Evolutionary conservation across 2,113 vertebrate genomes (phyloP).

Genomic region (Pipa parva): DNA sequence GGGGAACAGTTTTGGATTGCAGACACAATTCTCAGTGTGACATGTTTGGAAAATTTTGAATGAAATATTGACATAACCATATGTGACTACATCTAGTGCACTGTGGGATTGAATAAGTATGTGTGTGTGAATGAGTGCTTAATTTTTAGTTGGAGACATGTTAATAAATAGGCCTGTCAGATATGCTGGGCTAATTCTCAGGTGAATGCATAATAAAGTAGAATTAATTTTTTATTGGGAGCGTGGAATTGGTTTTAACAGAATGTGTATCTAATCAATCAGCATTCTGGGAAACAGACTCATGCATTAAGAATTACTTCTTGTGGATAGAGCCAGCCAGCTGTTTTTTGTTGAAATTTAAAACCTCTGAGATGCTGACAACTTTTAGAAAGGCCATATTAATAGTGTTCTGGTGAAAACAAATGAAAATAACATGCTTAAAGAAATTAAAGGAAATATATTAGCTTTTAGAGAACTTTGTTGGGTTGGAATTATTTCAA

Average conservation of each 20-base stretch:
- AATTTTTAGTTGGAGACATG: slow-evolving; percentile 22
- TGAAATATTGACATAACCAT: slow-evolving; percentile 32
- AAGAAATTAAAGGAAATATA: too few relatives aligned
- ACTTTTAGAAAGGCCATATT: slow-evolving; percentile 34
- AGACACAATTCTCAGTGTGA: too few relatives aligned
- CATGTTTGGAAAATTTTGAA: too few relatives aligned
- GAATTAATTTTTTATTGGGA: slow-evolving; percentile 38
- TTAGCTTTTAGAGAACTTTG: too few relatives aligned
- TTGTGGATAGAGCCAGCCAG: slow-evolving; percentile 31
- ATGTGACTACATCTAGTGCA: slow-evolving; percentile 9
- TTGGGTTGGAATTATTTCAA: too few relatives aligned
- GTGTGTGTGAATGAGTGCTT: too few relatives aligned
- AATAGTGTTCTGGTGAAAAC: slow-evolving; percentile 13
- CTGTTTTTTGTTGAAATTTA: slow-evolving; percentile 40
- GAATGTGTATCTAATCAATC: slow-evolving; percentile 42
- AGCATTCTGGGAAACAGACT: slow-evolving; percentile 37
- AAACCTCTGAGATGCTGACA: slow-evolving; percentile 33
- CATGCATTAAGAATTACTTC: slow-evolving; percentile 33
- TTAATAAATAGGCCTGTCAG: slow-evolving; percentile 23
- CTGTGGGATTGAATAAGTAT: too few relatives aligned
- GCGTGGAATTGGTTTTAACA: slow-evolving; percentile 37
- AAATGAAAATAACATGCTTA: slow-evolving; percentile 8
- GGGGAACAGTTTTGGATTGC: slow-evolving; percentile 3
- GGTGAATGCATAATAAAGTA: slow-evolving; percentile 37
- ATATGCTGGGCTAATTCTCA: slow-evolving; percentile 20